Evolutionary conservation across 1,140 invertebrate species (phyloP).

Genomic region (Trichonephila clavipes): DNA sequence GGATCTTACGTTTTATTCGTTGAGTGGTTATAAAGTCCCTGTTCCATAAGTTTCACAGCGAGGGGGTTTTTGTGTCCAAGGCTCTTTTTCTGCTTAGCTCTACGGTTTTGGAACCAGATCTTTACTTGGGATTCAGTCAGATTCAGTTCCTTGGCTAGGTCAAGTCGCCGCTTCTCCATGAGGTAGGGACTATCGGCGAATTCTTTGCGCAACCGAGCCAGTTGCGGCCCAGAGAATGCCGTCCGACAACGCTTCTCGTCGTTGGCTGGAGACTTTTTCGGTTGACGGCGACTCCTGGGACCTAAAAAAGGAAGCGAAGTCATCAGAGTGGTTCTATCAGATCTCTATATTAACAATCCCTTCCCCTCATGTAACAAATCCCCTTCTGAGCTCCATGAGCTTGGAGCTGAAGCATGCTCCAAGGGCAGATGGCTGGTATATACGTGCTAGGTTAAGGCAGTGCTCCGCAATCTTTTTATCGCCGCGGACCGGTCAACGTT

Average conservation of each 20-base stretch:
- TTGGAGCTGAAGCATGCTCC: too few relatives aligned
- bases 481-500: too few relatives aligned
- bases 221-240: slow-evolving; percentile 97
- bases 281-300: slow-evolving; percentile 90
- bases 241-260: slow-evolving; percentile 96
- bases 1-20: not conserved
- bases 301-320: slow-evolving; percentile 84
- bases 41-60: slow-evolving; percentile 95
- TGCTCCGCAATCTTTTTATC: too few relatives aligned
- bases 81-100: slow-evolving; percentile 98
- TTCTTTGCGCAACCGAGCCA: slow-evolving; percentile 94
- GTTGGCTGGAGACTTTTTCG: slow-evolving; percentile 85
- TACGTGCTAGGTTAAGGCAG: too few relatives aligned
- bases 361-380: too few relatives aligned
- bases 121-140: slow-evolving; percentile 99
- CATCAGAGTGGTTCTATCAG: too few relatives aligned
- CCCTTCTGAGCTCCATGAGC: too few relatives aligned
- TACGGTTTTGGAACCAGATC: slow-evolving; percentile 99
- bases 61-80: slow-evolving; percentile 92
- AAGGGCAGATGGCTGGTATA: too few relatives aligned
- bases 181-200: slow-evolving; percentile 97
- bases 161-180: slow-evolving; percentile 94
- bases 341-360: too few relatives aligned
- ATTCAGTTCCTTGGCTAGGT: slow-evolving; percentile 93
- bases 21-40: slow-evolving; percentile 91